Base-by-base conservation (phyloP, 2,888 invertebrate genomes). In the Antheraea assamensis region DNA sequence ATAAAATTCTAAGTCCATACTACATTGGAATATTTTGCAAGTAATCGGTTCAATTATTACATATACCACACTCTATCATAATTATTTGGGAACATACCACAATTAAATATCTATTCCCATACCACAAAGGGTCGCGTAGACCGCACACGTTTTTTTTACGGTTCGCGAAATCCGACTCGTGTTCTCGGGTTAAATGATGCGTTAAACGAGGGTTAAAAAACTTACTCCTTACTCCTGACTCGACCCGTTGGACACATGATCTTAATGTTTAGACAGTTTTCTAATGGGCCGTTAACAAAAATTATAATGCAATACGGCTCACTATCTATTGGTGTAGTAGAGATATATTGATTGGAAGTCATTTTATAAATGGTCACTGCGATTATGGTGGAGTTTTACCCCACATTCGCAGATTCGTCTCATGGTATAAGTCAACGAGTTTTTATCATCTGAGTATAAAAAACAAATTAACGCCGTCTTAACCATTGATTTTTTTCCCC, bases 81-180 rank as follows among this genome's bases (percentile, higher is more conserved):
- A 64, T 64, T 64, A 64, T 64, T 64, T 4, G 30, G 17, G 27
- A 27, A 64, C 15, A 64, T 30, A 35, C 17, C 31, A n/a, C 66
- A 31, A 55, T 70, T 42, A 68, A 35, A 52, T 73, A 35, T 55
- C 52, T 66, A 70, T 73, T 31, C 68, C 35, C 52, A 55, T 70
- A 70, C 68, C 68, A 31, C 73, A 42, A 71, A 21, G n/a, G 73
- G 35, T 73, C 71, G 72, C 52, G 78, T 76, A 78, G 78, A 80
- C 80, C 78, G 78, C 31, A 71, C 74, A 71, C 71, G 61, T 66
- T 74, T 82, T 78, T 79, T 86, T 86, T 86, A 82, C 84, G 78
- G 75, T 75, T 81, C 77, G 87, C 86, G 89, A 87, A 88, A 90
- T 84, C 82, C 79, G 86, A 90, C 77, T 81, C 82, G 74, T 78